Base-by-base conservation (phyloP, 1,140 invertebrate species). In the Drosophila rhopaloa region DNA sequence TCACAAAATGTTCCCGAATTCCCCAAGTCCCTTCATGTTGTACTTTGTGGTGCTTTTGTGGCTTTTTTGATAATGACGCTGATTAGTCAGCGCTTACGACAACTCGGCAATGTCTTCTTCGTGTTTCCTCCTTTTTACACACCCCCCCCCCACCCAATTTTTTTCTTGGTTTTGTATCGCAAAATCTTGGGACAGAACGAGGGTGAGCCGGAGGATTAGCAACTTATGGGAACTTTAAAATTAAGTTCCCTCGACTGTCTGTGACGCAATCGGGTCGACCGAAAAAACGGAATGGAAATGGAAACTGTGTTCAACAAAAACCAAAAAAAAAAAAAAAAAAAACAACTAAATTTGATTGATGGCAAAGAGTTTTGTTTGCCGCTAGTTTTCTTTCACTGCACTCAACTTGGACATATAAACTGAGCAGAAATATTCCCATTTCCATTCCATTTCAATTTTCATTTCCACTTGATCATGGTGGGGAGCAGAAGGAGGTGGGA, bases 1-100 rank as follows among this genome's bases (percentile, higher is more conserved):
- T 82, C 83, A 77, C 62, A 57, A 65, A 77, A 76, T 62, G 80
- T 37, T 51, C 57, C 51, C 24, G 11, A n/a, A 9, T 9, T 14
- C 24, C 53, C 19, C 19, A 43, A 53, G 2, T 16, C 37, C 47
- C 43, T 14, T 24, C 32, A 14, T 55, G 44, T 32, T 65, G 60
- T 54, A 59, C 59, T 50, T 51, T 37, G 68, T 53, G 61, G 44
- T 80, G 59, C 62, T 85, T 71, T 76, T 86, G 82, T 77, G 78
- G 82, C 74, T 58, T 85, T 79, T 85, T 85, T 86, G 81, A 84
- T 84, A 84, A 84, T 84, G 81, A 85, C 78, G 67, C 81, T 84
- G 81, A 84, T 84, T 84, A 84, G 81, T 84, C 81, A 84, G 81
- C 81, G 81, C 82, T 84, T 86, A 85, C 81, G 81, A 81, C 72